phyloP scores from a whole-genome alignment of 2,888 invertebrate species.

The Agonopterix alstromeriana region DNA sequence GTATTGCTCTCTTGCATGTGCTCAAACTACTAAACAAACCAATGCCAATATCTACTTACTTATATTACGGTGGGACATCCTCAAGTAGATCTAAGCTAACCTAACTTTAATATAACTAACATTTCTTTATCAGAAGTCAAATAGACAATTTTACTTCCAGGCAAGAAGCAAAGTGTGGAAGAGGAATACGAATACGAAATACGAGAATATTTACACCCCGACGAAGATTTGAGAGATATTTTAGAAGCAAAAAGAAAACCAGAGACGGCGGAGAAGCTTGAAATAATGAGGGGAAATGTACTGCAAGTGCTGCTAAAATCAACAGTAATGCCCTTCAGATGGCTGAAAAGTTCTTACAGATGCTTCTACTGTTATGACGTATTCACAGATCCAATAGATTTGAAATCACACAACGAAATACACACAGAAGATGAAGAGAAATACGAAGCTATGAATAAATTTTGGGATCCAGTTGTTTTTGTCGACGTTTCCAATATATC shows the following conservation, averaged over 20 bases:
- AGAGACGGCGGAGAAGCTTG: not conserved
- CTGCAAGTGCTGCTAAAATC: slow-evolving; percentile 28
- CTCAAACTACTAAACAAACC: no score
- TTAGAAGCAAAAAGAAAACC: not conserved
- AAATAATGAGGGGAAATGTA: slow-evolving; percentile 28
- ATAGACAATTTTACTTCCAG: slow-evolving; percentile 4
- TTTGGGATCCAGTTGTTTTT: slow-evolving; percentile 26
- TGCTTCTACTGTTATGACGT: slow-evolving; percentile 39
- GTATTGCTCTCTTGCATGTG: no score
- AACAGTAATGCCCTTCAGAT: slow-evolving; percentile 32
- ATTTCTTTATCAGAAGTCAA: not conserved
- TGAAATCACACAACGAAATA: slow-evolving; percentile 24
- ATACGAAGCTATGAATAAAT: slow-evolving; percentile 20
- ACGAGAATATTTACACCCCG: no score
- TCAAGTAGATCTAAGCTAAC: no score
- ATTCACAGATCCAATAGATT: slow-evolving; percentile 22
- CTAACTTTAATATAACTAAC: not conserved
- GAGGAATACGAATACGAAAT: no score
- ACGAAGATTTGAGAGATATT: not conserved
- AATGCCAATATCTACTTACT: no score
- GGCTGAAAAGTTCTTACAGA: slow-evolving; percentile 28
- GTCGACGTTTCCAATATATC: slow-evolving; percentile 28
- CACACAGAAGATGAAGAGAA: slow-evolving; percentile 22
- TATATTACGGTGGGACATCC: no score
- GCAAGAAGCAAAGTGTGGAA: not conserved